Evolutionary conservation across 1,140 invertebrate species (phyloP), one percentile per base, ranked within the genome.

Genomic region (Metaphire vulgaris): DNA sequence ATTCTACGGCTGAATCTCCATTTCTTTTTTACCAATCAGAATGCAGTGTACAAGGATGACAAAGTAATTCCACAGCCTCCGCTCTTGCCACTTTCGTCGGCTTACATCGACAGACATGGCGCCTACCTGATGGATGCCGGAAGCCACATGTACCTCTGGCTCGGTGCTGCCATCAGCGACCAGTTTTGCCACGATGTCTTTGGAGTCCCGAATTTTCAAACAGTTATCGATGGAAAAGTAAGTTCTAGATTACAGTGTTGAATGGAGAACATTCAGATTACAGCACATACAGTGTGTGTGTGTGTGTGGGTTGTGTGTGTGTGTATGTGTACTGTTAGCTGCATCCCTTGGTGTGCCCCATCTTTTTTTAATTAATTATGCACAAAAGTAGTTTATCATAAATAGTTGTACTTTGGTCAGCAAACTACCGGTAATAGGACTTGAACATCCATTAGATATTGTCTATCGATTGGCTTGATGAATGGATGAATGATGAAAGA

Each of bases 71-170:
- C 87, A 2, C 82, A 87, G 67, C 88, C 89, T 41, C 85, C 86
- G 21, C 80, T 87, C 69, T 81, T 92, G 2, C 90, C 91, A 77
- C 82, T 92, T 32, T 89, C 90, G 12, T 90, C 89, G 64, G 91
- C 91, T 77, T 88, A 90, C 77, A 85, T 99, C 74, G 93, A 96
- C 83, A 90, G 92, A 6, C 91, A 91, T 79, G 97, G 96, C 15
- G 92, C 92, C 26, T 99, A 97, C 84, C 86, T 99, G 0, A 87
- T 99, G 85, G 97, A 99, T 85, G 89, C 91, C 70, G 93, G 93
- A 2, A 90, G 92, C 69, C 88, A 89, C 71, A 92, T 99, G 84
- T 90, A 92, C 71, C 86, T 99, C 26, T 95, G 96, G 82, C 89
- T 99, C 1, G 93, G 96, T 29, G 90, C 92, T 77, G 91, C 90